Conservation (phyloP, 2,888 invertebrate species). For the Tetramorium bicarinatum region DNA sequence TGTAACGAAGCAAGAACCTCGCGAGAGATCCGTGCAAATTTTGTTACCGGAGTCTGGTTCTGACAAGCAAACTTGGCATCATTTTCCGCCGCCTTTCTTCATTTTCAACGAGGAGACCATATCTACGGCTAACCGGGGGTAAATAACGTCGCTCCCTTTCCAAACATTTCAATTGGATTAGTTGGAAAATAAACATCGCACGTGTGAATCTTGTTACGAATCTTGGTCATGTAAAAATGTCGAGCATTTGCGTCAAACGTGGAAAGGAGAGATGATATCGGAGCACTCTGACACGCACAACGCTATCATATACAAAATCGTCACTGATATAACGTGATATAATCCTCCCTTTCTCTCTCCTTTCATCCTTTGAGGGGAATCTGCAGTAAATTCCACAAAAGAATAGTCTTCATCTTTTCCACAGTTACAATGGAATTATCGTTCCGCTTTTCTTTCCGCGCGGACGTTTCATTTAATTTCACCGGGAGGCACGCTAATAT, state of each 20-base stretch:
- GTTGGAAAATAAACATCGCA: constrained; percentile 17
- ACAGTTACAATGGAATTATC: constrained; percentile 32
- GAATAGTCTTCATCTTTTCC: constrained; percentile 13
- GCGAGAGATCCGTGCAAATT: constrained; percentile 65
- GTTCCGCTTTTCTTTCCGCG: background rate
- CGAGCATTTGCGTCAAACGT: background rate
- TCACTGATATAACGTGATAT: background rate
- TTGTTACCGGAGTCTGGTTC: constrained; percentile 60
- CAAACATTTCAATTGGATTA: constrained; percentile 8
- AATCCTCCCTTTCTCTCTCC: background rate
- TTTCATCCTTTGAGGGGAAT: background rate
- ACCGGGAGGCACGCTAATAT: constrained; percentile 34
- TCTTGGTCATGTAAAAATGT: background rate
- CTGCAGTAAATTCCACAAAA: constrained; percentile 30
- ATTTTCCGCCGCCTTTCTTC: constrained; percentile 48
- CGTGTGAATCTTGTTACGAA: background rate
- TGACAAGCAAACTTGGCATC: constrained; percentile 65
- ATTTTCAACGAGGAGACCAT: constrained; percentile 14
- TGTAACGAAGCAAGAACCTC: constrained; percentile 69
- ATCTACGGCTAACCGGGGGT: background rate
- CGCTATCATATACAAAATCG: background rate
- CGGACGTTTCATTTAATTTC: constrained; percentile 50
- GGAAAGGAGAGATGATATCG: background rate
- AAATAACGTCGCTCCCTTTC: constrained; percentile 3
- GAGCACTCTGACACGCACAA: background rate